Evolutionary conservation across 2,797 vertebrate species (phyloP), one percentile per base, ranked within the genome.

Genomic region (Sebastes miniatus): DNA sequence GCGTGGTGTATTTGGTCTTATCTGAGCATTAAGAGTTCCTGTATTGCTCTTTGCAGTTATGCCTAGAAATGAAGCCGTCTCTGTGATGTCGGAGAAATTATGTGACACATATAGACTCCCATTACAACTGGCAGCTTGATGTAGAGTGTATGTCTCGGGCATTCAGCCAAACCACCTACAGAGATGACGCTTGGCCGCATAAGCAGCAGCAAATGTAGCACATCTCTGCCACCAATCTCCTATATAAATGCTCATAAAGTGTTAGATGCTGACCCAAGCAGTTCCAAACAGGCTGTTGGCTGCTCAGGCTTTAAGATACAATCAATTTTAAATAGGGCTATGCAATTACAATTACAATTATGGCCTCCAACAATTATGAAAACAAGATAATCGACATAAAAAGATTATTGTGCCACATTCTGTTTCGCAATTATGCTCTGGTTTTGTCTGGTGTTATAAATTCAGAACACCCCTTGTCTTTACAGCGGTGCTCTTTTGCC

Each of bases 81-180:
- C 54, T 77, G 54, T 77, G 67, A 84, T 80, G 43, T 59, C 52
- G 34, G 64, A 81, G 61, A 68, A 68, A 66, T 78, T 4, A 76
- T 69, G 68, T 83, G 80, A 86, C 81, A 64, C 80, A 79, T 73
- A 66, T 14, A 56, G 65, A 56, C 18, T 59, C 56, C 61, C 32
- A 67, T 83, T 69, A 80, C 57, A 77, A 54, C 43, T 66, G 32
- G 63, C 69, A 74, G 4, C 61, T 50, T 84, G 66, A 85, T 72
- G 64, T 50, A 83, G 54, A 31, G 71, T 73, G 11, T 39, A 66
- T 75, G 27, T 84, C 50, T 77, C 4, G 1, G 81, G 68, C 74
- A 52, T 70, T 76, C 9, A 39, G 72, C 77, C 83, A 88, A 85
- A 87, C 78, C 76, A 79, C 78, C 85, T 47, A 76, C 72, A 69